A percentile compares a stretch with the other conserved stretches of the same genome.
phyloP scores from a whole-genome alignment of 2,797 vertebrate species.

The Momotus momota region DNA sequence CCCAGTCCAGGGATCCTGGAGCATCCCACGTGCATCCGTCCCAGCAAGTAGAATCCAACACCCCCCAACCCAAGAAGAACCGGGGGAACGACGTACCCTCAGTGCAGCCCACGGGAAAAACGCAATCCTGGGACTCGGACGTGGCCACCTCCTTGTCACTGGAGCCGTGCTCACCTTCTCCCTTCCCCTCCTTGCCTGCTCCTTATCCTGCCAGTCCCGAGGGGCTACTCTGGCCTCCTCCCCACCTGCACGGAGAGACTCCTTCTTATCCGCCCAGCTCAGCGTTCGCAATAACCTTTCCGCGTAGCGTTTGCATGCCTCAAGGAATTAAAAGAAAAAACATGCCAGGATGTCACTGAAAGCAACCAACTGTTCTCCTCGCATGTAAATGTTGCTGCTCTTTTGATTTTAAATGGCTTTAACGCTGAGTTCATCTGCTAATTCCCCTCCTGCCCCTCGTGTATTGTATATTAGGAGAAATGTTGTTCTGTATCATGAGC shows the following conservation, averaged over 20 bases:
- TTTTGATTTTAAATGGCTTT: slow-evolving; percentile 70
- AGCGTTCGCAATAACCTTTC: background rate
- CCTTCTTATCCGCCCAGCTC: background rate
- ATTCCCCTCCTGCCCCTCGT: slow-evolving; percentile 65
- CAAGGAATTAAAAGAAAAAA: background rate
- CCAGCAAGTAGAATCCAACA: background rate
- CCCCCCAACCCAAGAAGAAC: accelerated
- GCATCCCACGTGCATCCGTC: accelerated
- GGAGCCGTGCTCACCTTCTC: background rate
- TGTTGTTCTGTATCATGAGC: slow-evolving; percentile 71
- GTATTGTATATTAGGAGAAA: slow-evolving; percentile 69
- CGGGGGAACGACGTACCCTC: accelerated
- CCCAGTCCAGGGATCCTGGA: background rate
- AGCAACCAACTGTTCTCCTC: slow-evolving; percentile 56
- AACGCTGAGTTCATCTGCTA: slow-evolving; percentile 68
- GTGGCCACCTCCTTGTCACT: accelerated
- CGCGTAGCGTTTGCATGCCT: background rate
- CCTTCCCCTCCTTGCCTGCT: background rate
- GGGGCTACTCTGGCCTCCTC: background rate
- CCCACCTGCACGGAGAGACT: background rate
- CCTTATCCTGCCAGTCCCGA: background rate
- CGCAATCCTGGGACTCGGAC: accelerated
- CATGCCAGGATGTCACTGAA: slow-evolving; percentile 18
- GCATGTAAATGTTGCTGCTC: slow-evolving; percentile 67
- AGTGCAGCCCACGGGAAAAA: accelerated